Evolutionary conservation across 2,113 vertebrate genomes (phyloP), one percentile per base, ranked within the genome.

Genomic region (Aegithalos caudatus): DNA sequence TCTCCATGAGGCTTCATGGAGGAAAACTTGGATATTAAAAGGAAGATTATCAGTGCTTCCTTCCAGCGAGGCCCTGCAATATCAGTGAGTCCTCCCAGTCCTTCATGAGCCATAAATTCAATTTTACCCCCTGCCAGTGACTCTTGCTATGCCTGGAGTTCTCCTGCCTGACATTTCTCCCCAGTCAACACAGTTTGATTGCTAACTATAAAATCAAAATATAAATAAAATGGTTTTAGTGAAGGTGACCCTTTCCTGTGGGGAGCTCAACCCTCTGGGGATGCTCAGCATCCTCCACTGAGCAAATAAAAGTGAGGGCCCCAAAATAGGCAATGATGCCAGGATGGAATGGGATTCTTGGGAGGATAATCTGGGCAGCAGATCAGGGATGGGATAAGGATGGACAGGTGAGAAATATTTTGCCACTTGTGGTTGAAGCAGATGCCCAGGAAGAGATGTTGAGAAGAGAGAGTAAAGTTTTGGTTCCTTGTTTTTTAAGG

Each of bases 401-500:
- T 3, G 6, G 48, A 70, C 37, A 61, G 77, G 67, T 54, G 50
- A 24, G 73, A 90, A 95, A 69, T 1, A 1, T 89, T 80, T 69
- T 90, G 35, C 56, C 29, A 22, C 29, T 64, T 37, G 69, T 29
- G 54, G 62, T 86, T 0, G 0, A 58, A 81, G 80, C n/a, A 64
- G 72, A 79, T 33, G 1, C n/a, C 60, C 9, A 1, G 54, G 81
- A 64, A 88, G 28, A 35, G 69, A 81, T 88, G 70, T 24, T 79
- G 94, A 92, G 80, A 73, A 35, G 54, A 60, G 61, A 88, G 22
- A 84, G 40, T 84, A 11, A 73, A 48, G 45, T 96, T 95, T 95
- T 90, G 66, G 53, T 95, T 94, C 92, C 58, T 45, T 71, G 6
- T 70, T 92, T 86, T 86, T 51, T 20, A 74, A 76, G 40, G 70